Conservation (phyloP, 2,113 vertebrate genomes). For the Athene noctua region DNA sequence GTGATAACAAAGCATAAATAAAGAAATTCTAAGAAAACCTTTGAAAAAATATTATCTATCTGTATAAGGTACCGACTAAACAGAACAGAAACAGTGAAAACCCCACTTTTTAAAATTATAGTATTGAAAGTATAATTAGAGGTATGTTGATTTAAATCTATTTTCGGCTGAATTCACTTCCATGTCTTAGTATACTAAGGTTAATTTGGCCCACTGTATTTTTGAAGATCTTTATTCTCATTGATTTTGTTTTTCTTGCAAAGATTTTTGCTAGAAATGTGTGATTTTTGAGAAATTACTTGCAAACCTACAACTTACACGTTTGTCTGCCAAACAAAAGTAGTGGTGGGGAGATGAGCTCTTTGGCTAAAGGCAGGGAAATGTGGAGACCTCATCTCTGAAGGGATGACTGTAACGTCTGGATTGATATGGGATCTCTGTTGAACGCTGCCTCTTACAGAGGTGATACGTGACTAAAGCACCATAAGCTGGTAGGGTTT, state of each 20-base stretch:
- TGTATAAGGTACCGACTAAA: background rate
- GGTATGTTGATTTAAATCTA: background rate
- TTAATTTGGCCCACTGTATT: background rate
- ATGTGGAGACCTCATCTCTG: background rate
- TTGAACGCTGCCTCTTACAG: rapidly evolving
- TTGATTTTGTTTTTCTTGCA: background rate
- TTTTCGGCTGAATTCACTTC: background rate
- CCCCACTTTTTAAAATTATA: background rate
- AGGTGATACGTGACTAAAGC: background rate
- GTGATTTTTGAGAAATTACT: background rate
- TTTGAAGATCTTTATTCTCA: background rate
- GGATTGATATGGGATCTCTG: background rate
- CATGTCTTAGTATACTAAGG: too few relatives aligned
- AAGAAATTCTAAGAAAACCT: background rate
- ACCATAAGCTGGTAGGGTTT: background rate
- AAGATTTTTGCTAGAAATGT: background rate
- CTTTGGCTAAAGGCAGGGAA: background rate
- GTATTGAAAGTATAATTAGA: background rate
- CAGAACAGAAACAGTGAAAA: background rate
- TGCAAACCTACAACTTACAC: background rate
- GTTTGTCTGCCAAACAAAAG: background rate
- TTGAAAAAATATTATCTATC: background rate
- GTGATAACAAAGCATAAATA: background rate
- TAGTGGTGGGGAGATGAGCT: background rate
- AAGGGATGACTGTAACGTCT: background rate